Evolutionary conservation across 2,113 vertebrate genomes (phyloP), one percentile per base, ranked within the genome.

Genomic region (Passer montanus): DNA sequence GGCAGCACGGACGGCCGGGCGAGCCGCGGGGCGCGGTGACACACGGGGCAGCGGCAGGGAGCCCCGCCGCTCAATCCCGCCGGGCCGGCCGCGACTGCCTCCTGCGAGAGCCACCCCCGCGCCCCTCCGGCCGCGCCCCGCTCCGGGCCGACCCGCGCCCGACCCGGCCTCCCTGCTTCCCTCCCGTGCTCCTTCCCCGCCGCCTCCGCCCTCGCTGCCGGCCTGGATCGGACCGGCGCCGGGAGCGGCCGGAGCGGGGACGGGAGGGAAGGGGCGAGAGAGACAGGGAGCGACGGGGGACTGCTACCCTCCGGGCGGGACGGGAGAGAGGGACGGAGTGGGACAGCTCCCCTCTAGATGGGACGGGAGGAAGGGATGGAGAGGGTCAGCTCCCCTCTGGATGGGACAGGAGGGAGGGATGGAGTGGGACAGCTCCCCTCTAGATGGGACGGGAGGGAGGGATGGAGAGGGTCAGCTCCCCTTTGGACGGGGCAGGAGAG

Each of bases 71-170:
- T 43, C 58, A 30, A 41, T 76, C 47, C 17, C 72, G 1, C 3
- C 44, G 7, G 0, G 15, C 24, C 18, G 28, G 15, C 6, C 14
- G 49, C 60, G 3, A 8, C 3, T 0, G 18, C 20, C 43, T 44
- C 75, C 37, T 6, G 66, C 27, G 27, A 6, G 18, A 5, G 24
- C 2, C 55, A 8, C 11, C 15, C 15, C 4, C 35, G 60, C 66
- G 7, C 82, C 6, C 59, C 74, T 13, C 43, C 26, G 31, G 41
- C 56, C 10, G 59, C 64, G 22, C 7, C 28, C 47, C 33, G 17
- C 31, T 41, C 43, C 7, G 43, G 6, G 50, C 72, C 50, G 13
- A 8, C 43, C 70, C 33, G 10, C 13, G 28, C 30, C 33, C 46
- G 23, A 19, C 22, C 18, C 39, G 76, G 20, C 20, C 31, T 30